These are phyloP conservation scores for Phalacrocorax pelagicus DNA, from an alignment of 2,113 vertebrate genomes.

Conservation along the genomic window DNA sequence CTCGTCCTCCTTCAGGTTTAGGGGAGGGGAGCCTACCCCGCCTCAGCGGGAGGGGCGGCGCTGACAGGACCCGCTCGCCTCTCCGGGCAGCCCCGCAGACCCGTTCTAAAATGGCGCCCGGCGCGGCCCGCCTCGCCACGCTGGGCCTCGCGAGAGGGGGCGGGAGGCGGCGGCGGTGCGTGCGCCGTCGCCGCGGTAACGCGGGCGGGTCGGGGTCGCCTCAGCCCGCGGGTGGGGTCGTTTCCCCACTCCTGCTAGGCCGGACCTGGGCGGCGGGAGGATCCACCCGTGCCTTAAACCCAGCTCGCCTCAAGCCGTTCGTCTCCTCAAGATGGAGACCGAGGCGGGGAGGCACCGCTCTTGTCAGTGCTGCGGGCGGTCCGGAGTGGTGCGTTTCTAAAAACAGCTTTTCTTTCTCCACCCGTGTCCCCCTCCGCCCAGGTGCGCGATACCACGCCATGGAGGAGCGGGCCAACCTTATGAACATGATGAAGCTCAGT, in stretches of 20 bases:
- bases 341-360: neutral
- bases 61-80: too few relatives aligned
- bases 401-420: neutral
- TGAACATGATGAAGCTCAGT: slow-evolving; percentile 97
- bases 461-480: slow-evolving; percentile 91
- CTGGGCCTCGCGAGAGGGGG: too few relatives aligned
- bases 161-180: too few relatives aligned
- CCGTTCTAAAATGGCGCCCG: too few relatives aligned
- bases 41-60: neutral
- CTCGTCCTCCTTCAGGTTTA: too few relatives aligned
- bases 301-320: neutral
- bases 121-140: too few relatives aligned
- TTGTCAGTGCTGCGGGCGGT: neutral
- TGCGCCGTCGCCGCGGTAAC: too few relatives aligned
- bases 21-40: neutral
- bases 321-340: neutral
- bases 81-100: too few relatives aligned
- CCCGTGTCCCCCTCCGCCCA: neutral
- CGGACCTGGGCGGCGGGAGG: too few relatives aligned
- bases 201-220: too few relatives aligned
- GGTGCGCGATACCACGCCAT: slow-evolving; percentile 78
- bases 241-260: too few relatives aligned
- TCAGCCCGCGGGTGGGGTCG: too few relatives aligned
- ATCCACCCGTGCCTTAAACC: neutral
- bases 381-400: neutral